These are phyloP conservation scores for Hipposideros larvatus DNA, from an alignment of 2,797 vertebrate species.

Conservation along the genomic window DNA sequence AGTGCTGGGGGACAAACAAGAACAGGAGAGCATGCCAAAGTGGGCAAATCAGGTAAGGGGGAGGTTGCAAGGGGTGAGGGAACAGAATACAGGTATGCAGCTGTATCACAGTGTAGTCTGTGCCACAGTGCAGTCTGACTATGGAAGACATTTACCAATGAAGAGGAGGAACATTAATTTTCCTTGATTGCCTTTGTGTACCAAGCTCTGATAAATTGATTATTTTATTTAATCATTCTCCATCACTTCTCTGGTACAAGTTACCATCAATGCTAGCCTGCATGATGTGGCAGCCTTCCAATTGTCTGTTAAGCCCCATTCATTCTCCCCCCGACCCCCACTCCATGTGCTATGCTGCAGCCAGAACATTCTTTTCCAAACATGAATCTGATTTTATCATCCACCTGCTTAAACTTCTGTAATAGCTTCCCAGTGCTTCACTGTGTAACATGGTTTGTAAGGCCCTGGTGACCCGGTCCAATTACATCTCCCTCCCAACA, in stretches of 20 bases:
- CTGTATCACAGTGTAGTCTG: background rate
- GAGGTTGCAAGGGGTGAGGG: background rate
- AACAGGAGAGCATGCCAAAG: background rate
- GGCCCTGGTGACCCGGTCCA: background rate
- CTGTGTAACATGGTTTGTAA: background rate
- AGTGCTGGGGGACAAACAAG: background rate
- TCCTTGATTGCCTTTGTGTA: background rate
- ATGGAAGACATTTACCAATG: background rate
- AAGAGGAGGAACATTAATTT: background rate
- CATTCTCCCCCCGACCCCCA: background rate
- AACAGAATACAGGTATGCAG: background rate
- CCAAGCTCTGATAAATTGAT: background rate
- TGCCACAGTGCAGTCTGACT: background rate
- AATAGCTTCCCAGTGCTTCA: background rate
- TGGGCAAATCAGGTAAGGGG: background rate
- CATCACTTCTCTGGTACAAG: background rate
- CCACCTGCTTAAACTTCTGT: background rate
- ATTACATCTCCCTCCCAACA: rapidly evolving
- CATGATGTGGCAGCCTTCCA: background rate
- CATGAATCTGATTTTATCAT: background rate
- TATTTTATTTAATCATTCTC: background rate
- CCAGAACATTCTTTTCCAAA: background rate
- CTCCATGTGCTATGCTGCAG: background rate
- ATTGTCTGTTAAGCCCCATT: background rate
- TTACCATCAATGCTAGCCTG: background rate